Evolutionary conservation across 1,140 invertebrate species (phyloP), one percentile per base, ranked within the genome.

Genomic region (Pseudoatta argentina): DNA sequence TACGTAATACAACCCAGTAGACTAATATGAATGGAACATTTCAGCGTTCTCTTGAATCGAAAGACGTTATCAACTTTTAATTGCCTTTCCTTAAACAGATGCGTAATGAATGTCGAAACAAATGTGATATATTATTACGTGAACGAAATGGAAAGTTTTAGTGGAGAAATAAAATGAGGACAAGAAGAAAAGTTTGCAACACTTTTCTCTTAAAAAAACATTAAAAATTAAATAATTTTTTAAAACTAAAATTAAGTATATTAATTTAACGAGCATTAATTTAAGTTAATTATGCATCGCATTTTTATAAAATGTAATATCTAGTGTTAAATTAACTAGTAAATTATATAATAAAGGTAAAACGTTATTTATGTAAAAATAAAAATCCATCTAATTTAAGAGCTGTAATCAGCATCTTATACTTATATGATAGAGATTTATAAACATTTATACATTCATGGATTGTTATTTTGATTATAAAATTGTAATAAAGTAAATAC

Each of bases 1-100:
- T 87, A 59, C 27, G 53, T 57, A 89, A 89, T 10, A 12, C 10
- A 63, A 44, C 30, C 34, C 12, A 48, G 59, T 73, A 18, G 30
- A n/a, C 27, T 44, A 57, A 88, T 71, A 48, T 48, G 21, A 48
- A 34, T 39, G 14, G 55, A 69, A 63, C 67, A 79, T 59, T 51
- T 88, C 77, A 27, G 39, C 8, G n/a, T 39, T 30, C 69, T 63
- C n/a, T 4, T 18, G 16, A 48, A 27, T 7, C n/a, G 51, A 72
- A 76, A 76, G 39, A 27, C 64, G 63, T 72, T 34, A 59, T 27
- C 24, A 34, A 57, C 34, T 24, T 21, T 48, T 73, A 59, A 72
- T 82, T 30, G 57, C 0, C 12, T 16, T 7, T 24, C 24, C 57
- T 72, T 73, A 21, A 21, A 67, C 34, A 67, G 7, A 53, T 8